Base-by-base conservation (phyloP, 2,888 invertebrate species). In the Rhyacophila evoluta region DNA sequence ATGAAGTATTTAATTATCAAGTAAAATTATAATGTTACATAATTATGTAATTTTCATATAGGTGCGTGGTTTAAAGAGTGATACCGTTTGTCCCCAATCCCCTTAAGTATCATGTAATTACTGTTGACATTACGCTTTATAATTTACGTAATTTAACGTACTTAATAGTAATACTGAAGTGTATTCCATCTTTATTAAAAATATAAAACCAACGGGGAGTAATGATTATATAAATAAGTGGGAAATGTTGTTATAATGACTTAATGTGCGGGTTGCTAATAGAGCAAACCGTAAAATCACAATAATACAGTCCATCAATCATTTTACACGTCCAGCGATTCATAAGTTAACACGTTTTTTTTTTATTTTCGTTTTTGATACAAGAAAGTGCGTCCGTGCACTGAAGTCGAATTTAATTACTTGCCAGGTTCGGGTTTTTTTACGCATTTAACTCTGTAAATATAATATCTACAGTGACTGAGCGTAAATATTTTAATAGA, bases 171-270 rank as follows among this genome's bases (percentile, higher is more conserved):
- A 19, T 19, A 25, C 19, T 2, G 15, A 39, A 15, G 55, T 8
- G 15, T 10, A 1, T n/a, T n/a, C 8, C 25, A 55, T 19, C 10
- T 55, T 8, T n/a, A 25, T 19, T 55, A 8, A 19, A 19, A 55
- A 19, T 55, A 55, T 25, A 55, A 2, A 15, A 55, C 10, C 3
- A 19, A n/a, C n/a, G 19, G 6, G 2, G 19, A 55, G 25, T 12
- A 19, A 55, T 19, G 19, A 41, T 55, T 25, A 55, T 19, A 55
- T 25, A 55, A 19, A 0, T 55, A 55, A 10, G 0, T 55, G 19
- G 19, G 55, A 19, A 25, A 55, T 55, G 55, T 55, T 55, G 10
- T 55, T 55, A 55, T 55, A 55, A 55, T 55, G 55, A 55, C 55
- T 55, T 55, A 55, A 55, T 55, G 19, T 19, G 55, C 55, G 10